Base-by-base conservation (phyloP, 2,797 vertebrate species). In the Gadopsis marmoratus region DNA sequence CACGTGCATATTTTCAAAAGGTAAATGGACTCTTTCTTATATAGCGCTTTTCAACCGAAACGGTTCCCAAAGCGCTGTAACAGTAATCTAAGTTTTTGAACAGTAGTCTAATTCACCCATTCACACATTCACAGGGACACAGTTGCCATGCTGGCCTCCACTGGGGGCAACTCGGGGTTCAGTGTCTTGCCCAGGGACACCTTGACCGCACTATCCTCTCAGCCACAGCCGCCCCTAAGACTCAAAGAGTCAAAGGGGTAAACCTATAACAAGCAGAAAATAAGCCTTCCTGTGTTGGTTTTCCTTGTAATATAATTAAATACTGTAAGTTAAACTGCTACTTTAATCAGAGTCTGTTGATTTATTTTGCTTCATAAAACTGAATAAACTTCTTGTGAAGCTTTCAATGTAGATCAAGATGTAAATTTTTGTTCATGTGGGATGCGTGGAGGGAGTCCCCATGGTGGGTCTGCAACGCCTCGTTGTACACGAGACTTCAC, bases 381-480 rank as follows among this genome's bases (percentile, higher is more conserved):
- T 66, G 19, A 47, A 66, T 29, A 9, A 45, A 72, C 9, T 35
- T 60, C 17, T 55, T 47, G 41, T 53, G 29, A 59, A 50, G 67
- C 26, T 72, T 60, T 82, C 4, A 48, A 61, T 63, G 63, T 72
- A 23, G 65, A 59, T 75, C 72, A 61, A 21, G 26, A 31, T 73
- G 58, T 19, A 65, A 43, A 76, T n/a, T n/a, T 47, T 43, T 31
- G 59, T 62, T 66, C 8, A 37, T 50, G 62, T 19, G 67, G 45
- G 61, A 60, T 33, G 23, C 14, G 7, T 23, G 47, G 13, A 51
- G 35, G 31, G 51, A 29, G 31, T 68, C 54, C 47, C 79, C 17
- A 10, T 31, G 31, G 65, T 58, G 35, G 33, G 17, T 41, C 54
- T 17, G 23, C 37, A 39, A 37, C n/a, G 23, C 58, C 65, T 29